phyloP scores from a whole-genome alignment of 1,140 invertebrate species.

The Hetaerina americana region DNA sequence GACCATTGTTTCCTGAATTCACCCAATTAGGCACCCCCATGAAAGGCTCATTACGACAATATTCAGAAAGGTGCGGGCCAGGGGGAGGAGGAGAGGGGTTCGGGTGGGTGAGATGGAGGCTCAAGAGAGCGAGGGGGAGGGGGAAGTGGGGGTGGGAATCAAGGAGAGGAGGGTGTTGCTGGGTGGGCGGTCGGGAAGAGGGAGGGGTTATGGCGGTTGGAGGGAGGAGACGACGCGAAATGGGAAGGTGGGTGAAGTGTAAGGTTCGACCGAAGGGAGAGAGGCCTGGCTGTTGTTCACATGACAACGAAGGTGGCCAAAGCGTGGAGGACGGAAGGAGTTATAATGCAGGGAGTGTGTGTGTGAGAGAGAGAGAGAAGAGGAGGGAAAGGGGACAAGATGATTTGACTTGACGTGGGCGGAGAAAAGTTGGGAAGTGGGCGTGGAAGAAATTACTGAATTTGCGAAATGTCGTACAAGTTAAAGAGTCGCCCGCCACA shows the following conservation, averaged over 20 bases:
- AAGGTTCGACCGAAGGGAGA: no score
- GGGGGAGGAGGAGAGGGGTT: background rate
- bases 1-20: background rate
- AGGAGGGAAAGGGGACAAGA: no score
- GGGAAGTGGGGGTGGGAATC: background rate
- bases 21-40: background rate
- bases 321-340: no score
- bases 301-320: no score
- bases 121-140: background rate
- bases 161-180: background rate
- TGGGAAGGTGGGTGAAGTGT: background rate
- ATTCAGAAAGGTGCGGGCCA: background rate
- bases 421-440: no score
- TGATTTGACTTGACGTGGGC: no score
- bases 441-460: no score
- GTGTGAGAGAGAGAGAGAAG: no score
- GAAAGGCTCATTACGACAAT: background rate
- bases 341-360: no score
- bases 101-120: background rate
- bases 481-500: no score
- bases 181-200: background rate
- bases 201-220: background rate
- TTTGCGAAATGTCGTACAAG: no score
- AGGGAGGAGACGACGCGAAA: background rate
- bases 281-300: no score